Evolutionary conservation across 2,113 vertebrate species (phyloP).

Genomic region (Genyomyrus donnyi): DNA sequence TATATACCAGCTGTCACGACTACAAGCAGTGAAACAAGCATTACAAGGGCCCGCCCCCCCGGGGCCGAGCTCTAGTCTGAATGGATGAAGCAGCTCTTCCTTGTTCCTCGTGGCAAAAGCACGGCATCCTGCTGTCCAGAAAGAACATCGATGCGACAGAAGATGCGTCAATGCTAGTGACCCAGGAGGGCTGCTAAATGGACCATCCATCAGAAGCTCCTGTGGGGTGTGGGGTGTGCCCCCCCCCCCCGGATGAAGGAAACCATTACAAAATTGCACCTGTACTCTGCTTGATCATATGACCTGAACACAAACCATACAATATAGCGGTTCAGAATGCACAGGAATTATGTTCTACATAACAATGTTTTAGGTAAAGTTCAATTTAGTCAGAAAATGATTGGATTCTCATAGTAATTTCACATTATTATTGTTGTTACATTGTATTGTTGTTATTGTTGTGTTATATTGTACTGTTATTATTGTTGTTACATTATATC

Average conservation of each 20-base stretch:
- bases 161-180: background rate
- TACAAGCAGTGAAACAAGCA: conserved; percentile 10
- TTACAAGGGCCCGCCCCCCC: background rate
- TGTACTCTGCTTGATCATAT: background rate
- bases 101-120: background rate
- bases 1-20: background rate
- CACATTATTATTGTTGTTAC: background rate
- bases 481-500: too few species aligned
- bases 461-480: background rate
- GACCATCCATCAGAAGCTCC: conserved; percentile 1
- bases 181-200: conserved; percentile 8
- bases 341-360: background rate
- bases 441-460: too few species aligned
- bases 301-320: background rate
- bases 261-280: background rate
- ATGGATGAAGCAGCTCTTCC: background rate
- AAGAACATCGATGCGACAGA: background rate
- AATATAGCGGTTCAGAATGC: background rate
- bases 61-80: background rate
- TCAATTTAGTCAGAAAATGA: background rate
- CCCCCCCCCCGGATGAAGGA: too few species aligned
- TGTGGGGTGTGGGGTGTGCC: too few species aligned
- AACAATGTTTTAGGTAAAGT: background rate
- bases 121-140: background rate
- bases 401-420: background rate